Conservation (phyloP, 2,797 vertebrate species). For the Halcyon chelicuti region DNA sequence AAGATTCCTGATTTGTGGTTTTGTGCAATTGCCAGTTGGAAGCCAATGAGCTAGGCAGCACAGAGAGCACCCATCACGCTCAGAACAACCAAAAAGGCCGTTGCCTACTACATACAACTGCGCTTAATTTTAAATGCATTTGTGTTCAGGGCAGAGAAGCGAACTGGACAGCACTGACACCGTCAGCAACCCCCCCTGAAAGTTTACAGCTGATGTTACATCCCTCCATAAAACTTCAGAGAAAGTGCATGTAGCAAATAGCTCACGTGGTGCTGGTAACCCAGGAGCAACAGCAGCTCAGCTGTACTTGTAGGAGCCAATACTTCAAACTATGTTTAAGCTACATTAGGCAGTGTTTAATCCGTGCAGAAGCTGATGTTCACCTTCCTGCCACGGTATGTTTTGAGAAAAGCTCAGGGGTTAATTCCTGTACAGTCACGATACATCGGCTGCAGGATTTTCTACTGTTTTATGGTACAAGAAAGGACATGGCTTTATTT, state of each 20-base stretch:
- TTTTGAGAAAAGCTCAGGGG: neutral
- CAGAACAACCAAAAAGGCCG: neutral
- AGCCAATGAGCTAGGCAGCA: fast-evolving
- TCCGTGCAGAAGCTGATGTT: neutral
- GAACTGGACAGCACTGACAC: neutral
- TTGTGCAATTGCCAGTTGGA: neutral
- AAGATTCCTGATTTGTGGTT: neutral
- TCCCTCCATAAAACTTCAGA: neutral
- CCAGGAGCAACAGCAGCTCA: neutral
- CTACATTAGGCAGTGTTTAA: neutral
- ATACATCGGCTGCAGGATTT: neutral
- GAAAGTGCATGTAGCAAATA: neutral
- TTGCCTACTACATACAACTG: neutral
- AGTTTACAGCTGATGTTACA: neutral
- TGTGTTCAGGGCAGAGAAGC: neutral
- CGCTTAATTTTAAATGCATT: neutral
- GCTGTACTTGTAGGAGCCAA: neutral
- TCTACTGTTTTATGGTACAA: neutral
- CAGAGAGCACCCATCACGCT: neutral
- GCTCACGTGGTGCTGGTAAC: neutral
- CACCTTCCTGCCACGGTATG: neutral
- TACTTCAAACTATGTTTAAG: neutral
- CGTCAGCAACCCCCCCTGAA: neutral
- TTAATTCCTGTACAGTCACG: neutral
- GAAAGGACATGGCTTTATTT: neutral